phyloP scores from a whole-genome alignment of 37 sponge, comb jelly and placozoan genomes.

The Cliona cf. orientalis region DNA sequence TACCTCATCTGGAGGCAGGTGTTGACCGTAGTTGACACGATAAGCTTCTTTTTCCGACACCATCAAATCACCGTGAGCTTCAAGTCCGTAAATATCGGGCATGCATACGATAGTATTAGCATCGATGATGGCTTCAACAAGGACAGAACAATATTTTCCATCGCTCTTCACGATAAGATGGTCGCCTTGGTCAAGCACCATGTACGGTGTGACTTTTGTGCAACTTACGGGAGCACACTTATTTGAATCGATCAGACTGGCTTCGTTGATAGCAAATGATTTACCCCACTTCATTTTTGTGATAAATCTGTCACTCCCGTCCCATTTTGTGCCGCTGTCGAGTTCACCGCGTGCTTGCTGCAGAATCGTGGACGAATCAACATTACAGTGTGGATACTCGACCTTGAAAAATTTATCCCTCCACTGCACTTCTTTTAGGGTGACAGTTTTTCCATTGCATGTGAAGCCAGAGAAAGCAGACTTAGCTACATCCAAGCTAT shows the following conservation, averaged over 20 bases:
- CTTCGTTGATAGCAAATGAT: neutral
- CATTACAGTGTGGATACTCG: neutral
- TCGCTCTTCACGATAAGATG: slow-evolving; percentile 1
- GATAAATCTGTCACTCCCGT: neutral
- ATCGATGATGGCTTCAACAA: neutral
- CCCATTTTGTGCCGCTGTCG: neutral
- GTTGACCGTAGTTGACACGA: neutral
- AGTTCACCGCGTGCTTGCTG: neutral
- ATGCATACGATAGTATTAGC: neutral
- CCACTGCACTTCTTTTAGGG: neutral
- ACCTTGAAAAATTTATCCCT: neutral
- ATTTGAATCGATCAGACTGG: neutral
- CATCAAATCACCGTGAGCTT: neutral
- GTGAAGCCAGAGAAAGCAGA: neutral
- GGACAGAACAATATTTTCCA: neutral
- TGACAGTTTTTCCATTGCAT: neutral
- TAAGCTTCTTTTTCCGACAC: neutral
- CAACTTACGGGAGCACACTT: neutral
- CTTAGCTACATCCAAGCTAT: neutral
- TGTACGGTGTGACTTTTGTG: slow-evolving; percentile 9
- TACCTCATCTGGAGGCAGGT: neutral
- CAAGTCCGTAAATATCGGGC: neutral
- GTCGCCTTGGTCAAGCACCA: slow-evolving; percentile 3
- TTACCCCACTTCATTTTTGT: neutral
- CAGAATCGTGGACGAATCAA: neutral